Evolutionary conservation across 2,113 vertebrate genomes (phyloP).

Genomic region (Mustelus asterias): DNA sequence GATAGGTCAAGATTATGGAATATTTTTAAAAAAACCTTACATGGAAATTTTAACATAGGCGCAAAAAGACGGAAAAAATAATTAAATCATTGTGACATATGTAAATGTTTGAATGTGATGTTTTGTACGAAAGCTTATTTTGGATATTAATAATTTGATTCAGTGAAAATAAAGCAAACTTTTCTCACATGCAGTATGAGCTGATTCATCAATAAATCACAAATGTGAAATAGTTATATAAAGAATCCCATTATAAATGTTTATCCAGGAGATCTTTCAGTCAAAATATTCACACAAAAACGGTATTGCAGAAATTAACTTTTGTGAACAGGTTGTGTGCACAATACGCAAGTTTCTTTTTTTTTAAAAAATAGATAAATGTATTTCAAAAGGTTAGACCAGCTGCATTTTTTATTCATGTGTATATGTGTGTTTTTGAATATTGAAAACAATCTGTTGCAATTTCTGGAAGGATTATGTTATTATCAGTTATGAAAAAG

Average conservation of each 20-base stretch:
- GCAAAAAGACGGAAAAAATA: not conserved
- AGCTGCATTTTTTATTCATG: not conserved
- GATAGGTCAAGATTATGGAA: not conserved
- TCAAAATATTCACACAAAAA: not conserved
- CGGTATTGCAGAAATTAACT: not conserved
- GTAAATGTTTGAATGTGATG: not conserved
- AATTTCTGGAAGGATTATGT: not conserved
- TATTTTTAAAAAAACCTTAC: not conserved
- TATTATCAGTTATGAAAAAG: not conserved
- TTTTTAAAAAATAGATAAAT: not conserved
- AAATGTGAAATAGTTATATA: slow-evolving; percentile 15
- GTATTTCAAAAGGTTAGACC: not conserved
- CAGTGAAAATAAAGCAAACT: not conserved
- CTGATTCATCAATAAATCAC: slow-evolving; percentile 1
- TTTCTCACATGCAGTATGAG: not conserved
- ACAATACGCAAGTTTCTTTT: not conserved
- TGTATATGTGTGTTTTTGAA: not conserved
- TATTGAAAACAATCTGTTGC: not conserved
- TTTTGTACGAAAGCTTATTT: not conserved
- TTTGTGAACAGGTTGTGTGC: not conserved
- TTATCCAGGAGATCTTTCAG: not conserved
- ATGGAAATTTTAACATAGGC: not conserved
- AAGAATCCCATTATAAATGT: slow-evolving; percentile 28
- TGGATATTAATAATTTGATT: slow-evolving; percentile 5
- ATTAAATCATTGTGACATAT: not conserved